A percentile compares a stretch with the other conserved stretches of the same genome.
Evolutionary conservation across 2,113 vertebrate genomes (phyloP).

Genomic region (Sebastes fasciatus): DNA sequence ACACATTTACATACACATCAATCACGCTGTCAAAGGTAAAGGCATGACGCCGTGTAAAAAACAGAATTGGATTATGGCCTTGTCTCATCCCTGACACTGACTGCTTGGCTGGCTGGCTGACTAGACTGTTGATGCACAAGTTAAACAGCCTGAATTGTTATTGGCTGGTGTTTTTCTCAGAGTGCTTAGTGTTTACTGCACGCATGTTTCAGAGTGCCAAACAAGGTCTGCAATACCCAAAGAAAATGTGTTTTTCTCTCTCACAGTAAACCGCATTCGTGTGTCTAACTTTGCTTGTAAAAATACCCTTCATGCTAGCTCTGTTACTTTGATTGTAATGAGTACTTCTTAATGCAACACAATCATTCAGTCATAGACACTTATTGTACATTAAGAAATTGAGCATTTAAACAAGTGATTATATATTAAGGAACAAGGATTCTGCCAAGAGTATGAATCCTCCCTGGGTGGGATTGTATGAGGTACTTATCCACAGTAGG

Average conservation of each 20-base stretch:
- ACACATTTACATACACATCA: slow-evolving; percentile 84
- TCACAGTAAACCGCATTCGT: not conserved
- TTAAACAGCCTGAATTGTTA: slow-evolving; percentile 72
- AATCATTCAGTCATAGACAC: not conserved
- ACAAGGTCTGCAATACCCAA: not conserved
- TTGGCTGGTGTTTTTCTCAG: slow-evolving; percentile 50
- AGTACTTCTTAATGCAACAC: not conserved
- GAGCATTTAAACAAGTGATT: not conserved
- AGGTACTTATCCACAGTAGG: too few relatives aligned
- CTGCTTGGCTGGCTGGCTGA: slow-evolving; percentile 74
- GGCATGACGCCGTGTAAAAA: slow-evolving; percentile 82
- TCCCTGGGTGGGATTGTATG: too few relatives aligned
- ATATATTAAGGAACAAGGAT: not conserved
- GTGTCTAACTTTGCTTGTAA: not conserved
- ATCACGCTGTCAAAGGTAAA: slow-evolving; percentile 82
- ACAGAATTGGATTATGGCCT: slow-evolving; percentile 82
- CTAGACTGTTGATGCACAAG: slow-evolving; percentile 78
- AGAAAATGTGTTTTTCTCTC: not conserved
- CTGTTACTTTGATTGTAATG: not conserved
- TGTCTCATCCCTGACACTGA: slow-evolving; percentile 79
- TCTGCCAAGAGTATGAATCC: not conserved
- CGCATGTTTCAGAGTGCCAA: slow-evolving; percentile 10
- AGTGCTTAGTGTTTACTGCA: slow-evolving; percentile 44
- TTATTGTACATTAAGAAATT: not conserved
- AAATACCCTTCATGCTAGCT: not conserved